Percentiles rank a stretch among this genome's conserved stretches.
Evolutionary conservation across 2,797 vertebrate species (phyloP).

Genomic region (Pogoniulus pusillus): DNA sequence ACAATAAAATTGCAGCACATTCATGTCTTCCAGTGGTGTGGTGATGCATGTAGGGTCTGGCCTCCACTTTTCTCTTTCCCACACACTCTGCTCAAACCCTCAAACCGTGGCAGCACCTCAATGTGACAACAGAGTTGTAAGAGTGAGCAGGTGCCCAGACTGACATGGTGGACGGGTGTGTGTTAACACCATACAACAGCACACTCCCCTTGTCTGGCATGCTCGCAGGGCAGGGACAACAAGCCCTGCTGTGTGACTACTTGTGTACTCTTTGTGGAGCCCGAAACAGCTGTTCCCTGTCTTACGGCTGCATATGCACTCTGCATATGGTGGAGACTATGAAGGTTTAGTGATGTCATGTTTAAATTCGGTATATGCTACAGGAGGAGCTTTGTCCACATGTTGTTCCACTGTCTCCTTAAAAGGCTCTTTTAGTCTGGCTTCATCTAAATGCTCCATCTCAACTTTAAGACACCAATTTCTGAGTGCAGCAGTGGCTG

Average conservation of each 20-base stretch:
- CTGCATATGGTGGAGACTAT: background rate
- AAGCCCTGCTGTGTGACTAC: no score
- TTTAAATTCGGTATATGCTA: background rate
- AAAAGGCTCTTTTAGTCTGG: background rate
- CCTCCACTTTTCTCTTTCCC: background rate
- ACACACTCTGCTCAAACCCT: background rate
- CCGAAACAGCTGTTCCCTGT: background rate
- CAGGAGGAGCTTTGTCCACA: background rate
- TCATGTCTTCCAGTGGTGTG: background rate
- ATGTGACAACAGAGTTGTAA: background rate
- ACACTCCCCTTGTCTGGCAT: background rate
- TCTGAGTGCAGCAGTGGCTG: background rate
- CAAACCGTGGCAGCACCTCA: background rate
- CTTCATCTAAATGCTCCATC: background rate
- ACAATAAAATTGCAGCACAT: background rate
- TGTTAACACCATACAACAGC: background rate
- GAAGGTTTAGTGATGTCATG: background rate
- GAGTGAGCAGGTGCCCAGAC: background rate
- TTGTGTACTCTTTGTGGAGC: no score
- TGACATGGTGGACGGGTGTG: background rate
- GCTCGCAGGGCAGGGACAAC: fast-evolving
- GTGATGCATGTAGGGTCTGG: background rate
- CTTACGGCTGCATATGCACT: fast-evolving
- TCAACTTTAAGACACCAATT: background rate
- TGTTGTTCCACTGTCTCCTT: background rate